Percentiles rank a stretch among this genome's conserved stretches.
Conservation (phyloP, 2,888 invertebrate genomes). For the Ctenicera cuprea region DNA sequence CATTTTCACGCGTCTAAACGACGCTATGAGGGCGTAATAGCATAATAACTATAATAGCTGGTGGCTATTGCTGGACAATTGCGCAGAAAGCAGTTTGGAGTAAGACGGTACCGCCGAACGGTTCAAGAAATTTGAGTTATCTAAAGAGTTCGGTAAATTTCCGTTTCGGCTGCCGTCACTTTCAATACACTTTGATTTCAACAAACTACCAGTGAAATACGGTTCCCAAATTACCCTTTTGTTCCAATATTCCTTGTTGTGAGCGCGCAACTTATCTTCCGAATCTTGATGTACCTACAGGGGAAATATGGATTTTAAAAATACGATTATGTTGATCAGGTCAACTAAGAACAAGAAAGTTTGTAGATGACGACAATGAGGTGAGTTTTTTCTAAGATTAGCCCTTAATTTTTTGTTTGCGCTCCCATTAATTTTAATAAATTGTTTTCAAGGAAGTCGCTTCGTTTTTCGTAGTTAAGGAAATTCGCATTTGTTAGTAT, state of each 20-base stretch:
- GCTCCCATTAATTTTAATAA: constrained; percentile 26
- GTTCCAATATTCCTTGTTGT: constrained; percentile 1
- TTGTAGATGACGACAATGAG: constrained; percentile 70
- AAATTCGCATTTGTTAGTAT: constrained; percentile 43
- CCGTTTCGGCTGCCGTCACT: constrained; percentile 24
- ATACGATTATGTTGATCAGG: constrained; percentile 59
- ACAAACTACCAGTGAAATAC: background rate
- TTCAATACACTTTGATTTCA: background rate
- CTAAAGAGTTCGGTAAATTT: constrained; percentile 35
- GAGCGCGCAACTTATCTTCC: constrained; percentile 11
- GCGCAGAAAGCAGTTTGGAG: constrained; percentile 71
- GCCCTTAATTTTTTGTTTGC: background rate
- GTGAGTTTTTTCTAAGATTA: constrained; percentile 60
- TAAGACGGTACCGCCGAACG: constrained; percentile 68
- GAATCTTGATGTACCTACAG: constrained; percentile 64
- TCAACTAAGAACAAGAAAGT: constrained; percentile 64
- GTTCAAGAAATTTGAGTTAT: constrained; percentile 62
- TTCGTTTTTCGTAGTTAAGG: constrained; percentile 22
- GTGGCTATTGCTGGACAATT: constrained; percentile 72
- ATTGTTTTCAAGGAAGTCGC: constrained; percentile 20
- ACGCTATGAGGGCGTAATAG: constrained; percentile 72
- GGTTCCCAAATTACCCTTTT: background rate
- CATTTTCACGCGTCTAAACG: constrained; percentile 72
- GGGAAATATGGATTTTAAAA: constrained; percentile 65
- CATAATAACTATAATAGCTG: constrained; percentile 72